Evolutionary conservation across 2,113 vertebrate genomes (phyloP).

Genomic region (Pelvicachromis taeniatus): DNA sequence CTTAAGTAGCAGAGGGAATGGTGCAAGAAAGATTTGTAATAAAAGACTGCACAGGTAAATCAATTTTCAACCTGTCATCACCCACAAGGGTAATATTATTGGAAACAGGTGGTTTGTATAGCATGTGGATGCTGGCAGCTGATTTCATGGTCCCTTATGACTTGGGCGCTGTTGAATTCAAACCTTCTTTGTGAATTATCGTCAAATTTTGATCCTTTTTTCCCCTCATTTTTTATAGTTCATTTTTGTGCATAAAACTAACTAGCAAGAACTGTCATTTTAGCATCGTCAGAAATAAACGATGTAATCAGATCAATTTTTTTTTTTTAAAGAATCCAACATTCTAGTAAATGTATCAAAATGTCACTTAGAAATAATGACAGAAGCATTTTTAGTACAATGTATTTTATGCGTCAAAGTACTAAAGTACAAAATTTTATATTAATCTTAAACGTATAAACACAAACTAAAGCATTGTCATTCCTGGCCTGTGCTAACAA

Average conservation of each 20-base stretch:
- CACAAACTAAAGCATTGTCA: not conserved
- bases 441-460: not conserved
- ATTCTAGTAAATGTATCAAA: not conserved
- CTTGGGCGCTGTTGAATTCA: slow-evolving; percentile 35
- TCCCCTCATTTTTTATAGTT: not conserved
- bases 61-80: slow-evolving; percentile 71
- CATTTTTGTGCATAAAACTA: not conserved
- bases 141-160: slow-evolving; percentile 46
- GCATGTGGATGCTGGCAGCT: slow-evolving; percentile 64
- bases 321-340: not conserved
- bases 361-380: not conserved
- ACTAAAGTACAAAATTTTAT: not conserved
- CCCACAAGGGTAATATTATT: slow-evolving; percentile 62
- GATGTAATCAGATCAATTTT: not conserved
- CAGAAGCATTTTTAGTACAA: not conserved
- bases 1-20: slow-evolving; percentile 48
- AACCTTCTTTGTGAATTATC: slow-evolving; percentile 49
- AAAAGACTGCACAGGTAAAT: slow-evolving; percentile 69
- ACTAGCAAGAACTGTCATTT: not conserved
- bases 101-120: slow-evolving; percentile 65
- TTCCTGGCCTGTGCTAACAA: not conserved
- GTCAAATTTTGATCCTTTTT: slow-evolving; percentile 8
- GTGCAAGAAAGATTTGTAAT: slow-evolving; percentile 65
- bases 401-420: not conserved
- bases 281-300: not conserved